phyloP scores from a whole-genome alignment of 2,888 invertebrate genomes.

The Conchocele bisecta region DNA sequence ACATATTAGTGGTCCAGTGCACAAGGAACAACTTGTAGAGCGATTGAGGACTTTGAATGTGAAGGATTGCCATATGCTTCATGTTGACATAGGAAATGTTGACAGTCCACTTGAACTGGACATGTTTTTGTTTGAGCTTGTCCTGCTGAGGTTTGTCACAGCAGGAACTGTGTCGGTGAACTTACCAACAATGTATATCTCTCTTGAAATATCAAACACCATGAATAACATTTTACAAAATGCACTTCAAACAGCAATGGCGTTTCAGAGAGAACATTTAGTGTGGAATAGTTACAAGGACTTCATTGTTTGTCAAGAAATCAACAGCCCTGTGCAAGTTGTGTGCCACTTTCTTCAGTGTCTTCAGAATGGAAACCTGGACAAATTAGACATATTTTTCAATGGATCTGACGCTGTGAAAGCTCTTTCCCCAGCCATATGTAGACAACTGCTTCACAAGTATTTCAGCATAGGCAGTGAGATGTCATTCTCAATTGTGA shows the following conservation, averaged over 20 bases:
- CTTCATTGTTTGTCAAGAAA: slow-evolving; percentile 53
- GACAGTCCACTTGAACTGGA: slow-evolving; percentile 55
- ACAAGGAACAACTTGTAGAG: slow-evolving; percentile 36
- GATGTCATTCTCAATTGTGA: slow-evolving; percentile 58
- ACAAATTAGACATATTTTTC: slow-evolving; percentile 52
- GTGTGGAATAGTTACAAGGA: slow-evolving; percentile 49
- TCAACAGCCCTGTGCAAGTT: slow-evolving; percentile 64
- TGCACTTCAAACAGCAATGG: slow-evolving; percentile 56
- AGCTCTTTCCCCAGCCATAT: slow-evolving; percentile 38
- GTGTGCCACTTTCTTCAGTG: slow-evolving; percentile 60
- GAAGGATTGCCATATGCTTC: slow-evolving; percentile 43
- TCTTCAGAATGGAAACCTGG: slow-evolving; percentile 35
- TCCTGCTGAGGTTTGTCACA: slow-evolving; percentile 53
- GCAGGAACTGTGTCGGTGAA: slow-evolving; percentile 36
- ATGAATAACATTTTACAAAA: slow-evolving; percentile 56
- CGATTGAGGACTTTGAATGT: slow-evolving; percentile 35
- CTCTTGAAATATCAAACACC: slow-evolving; percentile 66
- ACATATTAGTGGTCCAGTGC: slow-evolving; percentile 63
- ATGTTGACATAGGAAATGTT: slow-evolving; percentile 63
- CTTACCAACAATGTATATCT: slow-evolving; percentile 46
- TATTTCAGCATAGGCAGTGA: slow-evolving; percentile 31
- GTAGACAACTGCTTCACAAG: slow-evolving; percentile 44
- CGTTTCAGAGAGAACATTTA: slow-evolving; percentile 50
- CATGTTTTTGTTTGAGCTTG: slow-evolving; percentile 62
- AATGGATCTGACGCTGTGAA: slow-evolving; percentile 17